These are phyloP conservation scores for Charaxes varanes DNA, from an alignment of 1,140 invertebrate genomes.

Conservation along the genomic window DNA sequence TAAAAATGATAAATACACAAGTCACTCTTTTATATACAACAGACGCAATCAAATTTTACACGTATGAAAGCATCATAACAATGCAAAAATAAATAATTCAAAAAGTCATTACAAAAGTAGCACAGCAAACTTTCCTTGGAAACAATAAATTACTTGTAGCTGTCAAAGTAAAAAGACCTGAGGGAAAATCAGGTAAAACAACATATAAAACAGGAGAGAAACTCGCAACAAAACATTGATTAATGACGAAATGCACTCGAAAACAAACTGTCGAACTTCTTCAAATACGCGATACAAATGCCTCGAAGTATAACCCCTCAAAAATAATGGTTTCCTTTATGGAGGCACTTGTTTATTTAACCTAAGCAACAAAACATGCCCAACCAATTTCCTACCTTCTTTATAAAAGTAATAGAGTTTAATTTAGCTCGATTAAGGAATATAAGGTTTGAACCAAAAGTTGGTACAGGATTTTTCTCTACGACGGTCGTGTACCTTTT, in stretches of 20 bases:
- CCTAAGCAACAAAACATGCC: slow-evolving; percentile 16
- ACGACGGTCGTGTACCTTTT: slow-evolving; percentile 51
- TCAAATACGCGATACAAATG: slow-evolving; percentile 71
- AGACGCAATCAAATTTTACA: too few relatives aligned
- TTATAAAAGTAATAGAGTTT: not conserved
- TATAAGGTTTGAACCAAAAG: slow-evolving; percentile 35
- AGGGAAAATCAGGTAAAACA: slow-evolving; percentile 57
- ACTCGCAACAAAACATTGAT: slow-evolving; percentile 70
- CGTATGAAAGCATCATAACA: not conserved
- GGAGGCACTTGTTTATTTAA: slow-evolving; percentile 16
- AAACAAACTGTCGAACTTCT: slow-evolving; percentile 73
- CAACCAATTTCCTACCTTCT: slow-evolving; percentile 21
- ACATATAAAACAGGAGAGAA: slow-evolving; percentile 53
- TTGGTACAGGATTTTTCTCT: slow-evolving; percentile 50
- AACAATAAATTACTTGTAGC: slow-evolving; percentile 67
- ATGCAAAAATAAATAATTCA: not conserved
- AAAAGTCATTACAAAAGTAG: slow-evolving; percentile 10
- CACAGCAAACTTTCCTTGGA: slow-evolving; percentile 23
- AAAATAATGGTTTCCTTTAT: slow-evolving; percentile 71
- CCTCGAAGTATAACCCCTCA: slow-evolving; percentile 60
- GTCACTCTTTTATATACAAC: too few relatives aligned
- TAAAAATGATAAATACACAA: too few relatives aligned
- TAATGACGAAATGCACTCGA: slow-evolving; percentile 73
- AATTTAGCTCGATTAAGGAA: slow-evolving; percentile 6
- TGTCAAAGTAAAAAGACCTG: slow-evolving; percentile 52